Base-by-base conservation (phyloP, 2,888 invertebrate genomes). In the Acanthosoma haemorrhoidale region DNA sequence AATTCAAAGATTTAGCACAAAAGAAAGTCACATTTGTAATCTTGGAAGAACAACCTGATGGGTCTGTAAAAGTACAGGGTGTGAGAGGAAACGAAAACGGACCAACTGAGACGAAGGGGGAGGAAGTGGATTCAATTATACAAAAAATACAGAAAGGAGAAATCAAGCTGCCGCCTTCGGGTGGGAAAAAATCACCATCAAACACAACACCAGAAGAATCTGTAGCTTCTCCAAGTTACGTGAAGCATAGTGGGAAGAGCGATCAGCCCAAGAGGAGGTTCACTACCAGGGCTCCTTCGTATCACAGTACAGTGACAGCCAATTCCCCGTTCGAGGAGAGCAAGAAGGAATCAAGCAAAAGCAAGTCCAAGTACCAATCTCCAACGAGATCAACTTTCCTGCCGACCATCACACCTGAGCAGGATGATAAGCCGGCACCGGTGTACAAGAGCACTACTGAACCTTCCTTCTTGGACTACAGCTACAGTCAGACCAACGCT, bases 11-110 rank as follows among this genome's bases (percentile, higher is more conserved):
- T 75, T 78, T 88, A 29, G 85, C 87, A 0, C 86, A 87, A 74
- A 92, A 92, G 80, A 91, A 92, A 78, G 91, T 92, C 0, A 92
- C 92, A 0, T 92, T 92, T 76, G 92, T 93, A 0, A 88, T 92
- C 57, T 81, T 93, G 11, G 92, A 92, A 79, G 92, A 93, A 78
- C 92, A 92, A 78, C 85, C 89, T 4, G 92, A 92, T 76, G 92
- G 92, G 5, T 89, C 89, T 25, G 90, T 90, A 75, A 92, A 92
- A 80, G 91, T 92, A 0, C 91, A 92, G 78, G 91, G 91, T 1
- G 88, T 92, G 1, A 89, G 90, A 80, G 90, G 91, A 0, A 91
- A 90, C 76, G 83, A 87, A 1, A 84, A 88, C 64, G 88, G 86
- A 75, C 85, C 87, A 77, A 84, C 86, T 0, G 84, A 84, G 31